Evolutionary conservation across 2,113 vertebrate species (phyloP).

Genomic region (Marcusenius ussheri): DNA sequence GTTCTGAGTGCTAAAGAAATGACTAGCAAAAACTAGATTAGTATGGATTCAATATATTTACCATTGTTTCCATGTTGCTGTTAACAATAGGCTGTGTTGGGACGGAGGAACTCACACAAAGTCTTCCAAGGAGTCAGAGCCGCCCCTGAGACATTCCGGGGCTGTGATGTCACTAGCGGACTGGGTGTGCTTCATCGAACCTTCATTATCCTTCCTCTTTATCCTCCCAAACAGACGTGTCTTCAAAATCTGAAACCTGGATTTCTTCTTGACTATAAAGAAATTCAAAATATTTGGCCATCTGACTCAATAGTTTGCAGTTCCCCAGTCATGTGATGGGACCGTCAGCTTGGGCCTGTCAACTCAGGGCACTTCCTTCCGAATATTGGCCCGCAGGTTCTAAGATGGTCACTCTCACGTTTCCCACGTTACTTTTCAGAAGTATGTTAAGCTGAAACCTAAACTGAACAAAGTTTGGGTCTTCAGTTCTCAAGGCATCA

Average conservation of each 20-base stretch:
- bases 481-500: not conserved
- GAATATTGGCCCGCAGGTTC: not conserved
- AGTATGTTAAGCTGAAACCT: not conserved
- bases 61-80: not conserved
- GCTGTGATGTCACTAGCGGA: constrained; percentile 58
- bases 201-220: constrained; percentile 67
- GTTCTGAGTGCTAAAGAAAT: not conserved
- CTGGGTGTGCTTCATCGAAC: constrained; percentile 61
- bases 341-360: not conserved
- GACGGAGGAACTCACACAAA: constrained; percentile 55
- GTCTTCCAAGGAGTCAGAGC: constrained; percentile 68
- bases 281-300: not conserved
- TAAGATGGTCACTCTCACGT: not conserved
- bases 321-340: not conserved
- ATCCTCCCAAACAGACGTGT: constrained; percentile 72
- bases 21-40: not conserved
- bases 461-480: not conserved
- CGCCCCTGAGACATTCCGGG: constrained; percentile 24
- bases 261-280: constrained; percentile 73
- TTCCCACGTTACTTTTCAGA: not conserved
- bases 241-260: constrained; percentile 74
- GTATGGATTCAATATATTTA: not conserved
- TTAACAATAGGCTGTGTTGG: not conserved
- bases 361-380: not conserved
- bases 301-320: not conserved